phyloP scores from a whole-genome alignment of 1,140 invertebrate species.

The Drosophila tristis region DNA sequence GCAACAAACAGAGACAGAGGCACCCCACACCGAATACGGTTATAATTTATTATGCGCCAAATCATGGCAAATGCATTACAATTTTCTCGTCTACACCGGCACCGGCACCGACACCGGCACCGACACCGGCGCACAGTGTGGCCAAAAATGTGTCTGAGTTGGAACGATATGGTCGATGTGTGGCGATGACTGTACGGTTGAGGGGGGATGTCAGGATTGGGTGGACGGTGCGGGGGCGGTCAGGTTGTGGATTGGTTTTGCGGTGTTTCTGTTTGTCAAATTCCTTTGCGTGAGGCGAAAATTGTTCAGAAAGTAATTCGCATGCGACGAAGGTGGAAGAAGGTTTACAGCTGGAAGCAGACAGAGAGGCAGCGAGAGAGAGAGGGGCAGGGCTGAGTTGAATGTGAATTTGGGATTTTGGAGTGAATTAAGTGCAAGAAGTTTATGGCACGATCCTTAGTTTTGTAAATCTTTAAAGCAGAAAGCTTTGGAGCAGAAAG shows the following conservation, averaged over 20 bases:
- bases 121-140: conserved; percentile 32
- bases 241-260: conserved; percentile 35
- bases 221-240: background rate
- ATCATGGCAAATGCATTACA: conserved; percentile 75
- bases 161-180: conserved; percentile 52
- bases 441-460: no score
- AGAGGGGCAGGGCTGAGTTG: no score
- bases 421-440: no score
- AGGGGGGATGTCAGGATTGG: background rate
- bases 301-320: conserved; percentile 46
- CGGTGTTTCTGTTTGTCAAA: conserved; percentile 67
- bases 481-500: no score
- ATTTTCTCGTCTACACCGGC: conserved; percentile 59
- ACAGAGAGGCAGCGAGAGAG: no score
- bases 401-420: no score
- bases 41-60: conserved; percentile 76
- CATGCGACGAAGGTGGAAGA: conserved; percentile 4
- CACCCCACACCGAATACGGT: conserved; percentile 2
- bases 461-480: no score
- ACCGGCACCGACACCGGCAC: no score
- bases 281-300: conserved; percentile 55
- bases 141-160: conserved; percentile 68
- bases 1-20: no score
- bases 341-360: background rate
- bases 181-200: conserved; percentile 7